Evolutionary conservation across 1,140 invertebrate genomes (phyloP).

Genomic region (Meteorus sp.): DNA sequence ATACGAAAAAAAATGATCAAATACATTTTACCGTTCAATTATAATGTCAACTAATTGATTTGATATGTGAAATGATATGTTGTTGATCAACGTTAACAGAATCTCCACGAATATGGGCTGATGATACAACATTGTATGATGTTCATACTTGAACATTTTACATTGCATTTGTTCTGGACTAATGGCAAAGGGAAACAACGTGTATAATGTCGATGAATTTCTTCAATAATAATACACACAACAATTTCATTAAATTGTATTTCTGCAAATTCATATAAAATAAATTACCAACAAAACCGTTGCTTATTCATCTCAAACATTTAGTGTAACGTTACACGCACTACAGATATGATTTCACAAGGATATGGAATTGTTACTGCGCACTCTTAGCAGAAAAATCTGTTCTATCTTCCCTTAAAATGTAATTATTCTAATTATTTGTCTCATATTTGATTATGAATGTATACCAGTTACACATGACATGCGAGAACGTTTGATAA

Average conservation of each 20-base stretch:
- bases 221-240: too few relatives aligned
- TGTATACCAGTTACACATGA: constrained; percentile 10
- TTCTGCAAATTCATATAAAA: constrained; percentile 21
- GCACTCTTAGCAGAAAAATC: constrained; percentile 24
- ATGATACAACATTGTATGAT: too few relatives aligned
- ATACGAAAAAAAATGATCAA: constrained; percentile 33
- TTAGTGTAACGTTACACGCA: constrained; percentile 29
- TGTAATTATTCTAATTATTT: constrained; percentile 55
- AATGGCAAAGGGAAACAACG: too few relatives aligned
- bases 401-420: constrained; percentile 10
- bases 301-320: constrained; percentile 30
- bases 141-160: too few relatives aligned
- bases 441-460: constrained; percentile 47
- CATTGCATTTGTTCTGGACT: too few relatives aligned
- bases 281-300: constrained; percentile 36
- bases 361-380: constrained; percentile 42
- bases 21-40: too few relatives aligned
- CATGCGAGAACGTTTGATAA: background rate
- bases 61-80: too few relatives aligned
- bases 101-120: too few relatives aligned
- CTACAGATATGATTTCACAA: constrained; percentile 47
- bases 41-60: too few relatives aligned
- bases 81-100: too few relatives aligned
- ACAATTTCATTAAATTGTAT: constrained; percentile 37
- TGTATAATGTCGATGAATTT: constrained; percentile 31